Conservation (phyloP, 1,140 invertebrate genomes). For the Phthorimaea operculella region DNA sequence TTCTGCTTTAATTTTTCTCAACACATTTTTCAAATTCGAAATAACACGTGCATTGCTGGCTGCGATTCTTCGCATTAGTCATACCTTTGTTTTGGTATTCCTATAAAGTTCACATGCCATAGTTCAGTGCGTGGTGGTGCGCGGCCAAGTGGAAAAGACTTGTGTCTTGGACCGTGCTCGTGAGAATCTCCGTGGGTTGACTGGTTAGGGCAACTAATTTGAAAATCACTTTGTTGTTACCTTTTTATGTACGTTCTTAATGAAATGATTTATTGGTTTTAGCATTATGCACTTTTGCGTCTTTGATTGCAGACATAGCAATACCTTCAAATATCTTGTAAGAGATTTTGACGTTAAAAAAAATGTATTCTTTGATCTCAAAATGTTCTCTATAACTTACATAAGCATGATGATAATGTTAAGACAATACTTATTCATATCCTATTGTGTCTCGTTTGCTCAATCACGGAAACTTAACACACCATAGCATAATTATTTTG, state of each 20-base stretch:
- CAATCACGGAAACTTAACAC: conserved; percentile 47
- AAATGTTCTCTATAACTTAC: too few species aligned
- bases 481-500: conserved; percentile 33
- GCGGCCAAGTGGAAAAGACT: conserved; percentile 33
- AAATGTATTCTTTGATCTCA: too few species aligned
- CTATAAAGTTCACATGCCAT: conserved; percentile 20
- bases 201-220: conserved; percentile 9
- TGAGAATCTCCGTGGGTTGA: conserved; percentile 32
- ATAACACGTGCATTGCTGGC: too few species aligned
- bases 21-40: too few species aligned
- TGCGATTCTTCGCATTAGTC: not conserved
- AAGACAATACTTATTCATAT: conserved; percentile 7
- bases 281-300: too few species aligned
- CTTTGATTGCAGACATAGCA: too few species aligned
- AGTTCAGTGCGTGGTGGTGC: conserved; percentile 20
- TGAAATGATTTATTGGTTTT: too few species aligned
- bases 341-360: too few species aligned
- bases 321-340: too few species aligned
- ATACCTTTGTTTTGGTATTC: conserved; percentile 4
- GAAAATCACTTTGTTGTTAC: conserved; percentile 6
- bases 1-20: too few species aligned
- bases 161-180: conserved; percentile 30
- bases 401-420: not conserved
- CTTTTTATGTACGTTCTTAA: too few species aligned
- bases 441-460: conserved; percentile 13